phyloP scores from a whole-genome alignment of 2,113 vertebrate genomes.

The Daboia siamensis region DNA sequence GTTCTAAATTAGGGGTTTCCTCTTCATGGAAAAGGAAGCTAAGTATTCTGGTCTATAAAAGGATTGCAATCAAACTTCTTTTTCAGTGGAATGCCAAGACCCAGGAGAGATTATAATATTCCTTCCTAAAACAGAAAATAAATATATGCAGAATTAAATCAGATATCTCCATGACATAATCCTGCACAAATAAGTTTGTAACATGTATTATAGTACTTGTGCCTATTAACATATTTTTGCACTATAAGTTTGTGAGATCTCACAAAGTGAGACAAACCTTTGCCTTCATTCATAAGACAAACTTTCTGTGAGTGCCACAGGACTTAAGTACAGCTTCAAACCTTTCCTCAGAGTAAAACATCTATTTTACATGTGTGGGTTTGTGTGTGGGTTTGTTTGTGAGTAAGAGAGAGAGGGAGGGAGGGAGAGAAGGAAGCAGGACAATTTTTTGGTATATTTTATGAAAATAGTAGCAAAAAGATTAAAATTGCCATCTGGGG shows the following conservation, averaged over 20 bases:
- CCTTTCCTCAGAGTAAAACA: not conserved
- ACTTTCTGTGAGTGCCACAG: not conserved
- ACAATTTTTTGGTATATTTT: not conserved
- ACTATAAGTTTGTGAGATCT: not conserved
- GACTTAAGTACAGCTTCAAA: not conserved
- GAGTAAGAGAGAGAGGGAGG: not conserved
- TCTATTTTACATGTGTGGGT: not conserved
- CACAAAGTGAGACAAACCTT: not conserved
- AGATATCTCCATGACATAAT: not conserved
- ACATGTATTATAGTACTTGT: not conserved
- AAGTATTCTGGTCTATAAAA: slow-evolving; percentile 6
- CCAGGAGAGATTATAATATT: slow-evolving; percentile 11
- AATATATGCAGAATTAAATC: slow-evolving; percentile 7
- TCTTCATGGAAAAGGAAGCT: not conserved
- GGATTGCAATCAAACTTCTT: slow-evolving; percentile 28
- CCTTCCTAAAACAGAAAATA: slow-evolving; percentile 3
- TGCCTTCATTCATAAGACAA: not conserved
- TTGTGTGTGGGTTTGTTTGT: not conserved
- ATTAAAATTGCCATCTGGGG: not conserved
- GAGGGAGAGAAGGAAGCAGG: not conserved
- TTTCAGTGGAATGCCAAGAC: slow-evolving; percentile 2
- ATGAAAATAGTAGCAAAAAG: not conserved
- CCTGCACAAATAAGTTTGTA: not conserved
- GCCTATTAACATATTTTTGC: not conserved
- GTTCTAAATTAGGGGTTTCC: slow-evolving; percentile 29